Percentiles rank a stretch among this genome's conserved stretches.
phyloP scores from a whole-genome alignment of 2,888 invertebrate genomes.

The Torymus auratus region DNA sequence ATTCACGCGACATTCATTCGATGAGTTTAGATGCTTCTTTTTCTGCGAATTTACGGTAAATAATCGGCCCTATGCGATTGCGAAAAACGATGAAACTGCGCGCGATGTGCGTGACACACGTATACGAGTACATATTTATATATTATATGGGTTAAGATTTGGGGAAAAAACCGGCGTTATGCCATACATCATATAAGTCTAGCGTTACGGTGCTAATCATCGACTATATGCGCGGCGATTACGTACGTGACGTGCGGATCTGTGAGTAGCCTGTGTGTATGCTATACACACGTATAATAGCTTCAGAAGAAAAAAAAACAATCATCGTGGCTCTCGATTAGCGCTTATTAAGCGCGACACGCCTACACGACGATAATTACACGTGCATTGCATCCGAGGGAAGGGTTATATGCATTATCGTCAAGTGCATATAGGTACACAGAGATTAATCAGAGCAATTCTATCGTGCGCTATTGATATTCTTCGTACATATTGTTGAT shows the following conservation, averaged over 20 bases:
- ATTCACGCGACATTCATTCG: slow-evolving; percentile 45
- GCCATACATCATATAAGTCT: no score
- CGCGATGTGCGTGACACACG: not conserved
- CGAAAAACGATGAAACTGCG: no score
- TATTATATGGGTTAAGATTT: not conserved
- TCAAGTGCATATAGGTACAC: no score
- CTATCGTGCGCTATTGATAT: no score
- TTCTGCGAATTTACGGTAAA: not conserved
- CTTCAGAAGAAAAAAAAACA: not conserved
- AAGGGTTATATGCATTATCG: no score
- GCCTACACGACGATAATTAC: not conserved
- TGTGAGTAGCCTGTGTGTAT: no score
- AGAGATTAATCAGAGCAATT: no score
- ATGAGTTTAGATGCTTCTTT: not conserved
- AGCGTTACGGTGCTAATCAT: slow-evolving; percentile 17
- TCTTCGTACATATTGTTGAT: no score
- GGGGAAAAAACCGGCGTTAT: slow-evolving; percentile 15
- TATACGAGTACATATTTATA: not conserved
- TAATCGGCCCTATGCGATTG: no score
- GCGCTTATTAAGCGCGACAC: slow-evolving; percentile 23
- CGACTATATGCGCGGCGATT: no score
- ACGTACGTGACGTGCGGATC: no score
- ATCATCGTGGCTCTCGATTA: slow-evolving; percentile 15
- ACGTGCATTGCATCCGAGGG: not conserved
- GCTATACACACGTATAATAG: no score